Evolutionary conservation across 2,797 vertebrate species (phyloP).

Genomic region (Melanotaenia nigrans): DNA sequence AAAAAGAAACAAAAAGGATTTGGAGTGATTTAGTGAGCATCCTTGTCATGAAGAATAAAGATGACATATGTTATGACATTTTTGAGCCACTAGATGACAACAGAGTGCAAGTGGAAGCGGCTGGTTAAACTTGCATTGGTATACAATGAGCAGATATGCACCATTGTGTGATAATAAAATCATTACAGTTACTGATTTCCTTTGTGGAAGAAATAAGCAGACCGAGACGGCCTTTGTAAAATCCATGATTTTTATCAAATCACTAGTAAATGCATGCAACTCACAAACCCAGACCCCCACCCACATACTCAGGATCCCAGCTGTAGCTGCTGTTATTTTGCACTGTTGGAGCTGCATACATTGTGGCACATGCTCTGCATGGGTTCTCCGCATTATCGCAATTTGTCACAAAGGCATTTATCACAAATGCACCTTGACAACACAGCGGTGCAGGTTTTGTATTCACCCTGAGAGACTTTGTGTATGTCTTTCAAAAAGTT

Average conservation of each 20-base stretch:
- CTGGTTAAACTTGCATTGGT: conserved; percentile 59
- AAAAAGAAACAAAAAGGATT: conserved; percentile 1
- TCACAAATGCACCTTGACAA: conserved; percentile 72
- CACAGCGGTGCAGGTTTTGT: conserved; percentile 74
- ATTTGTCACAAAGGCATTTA: conserved; percentile 79
- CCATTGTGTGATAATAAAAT: conserved; percentile 62
- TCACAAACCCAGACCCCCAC: conserved; percentile 1
- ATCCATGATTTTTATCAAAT: conserved; percentile 44
- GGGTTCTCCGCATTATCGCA: conserved; percentile 62
- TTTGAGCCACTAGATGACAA: conserved; percentile 74
- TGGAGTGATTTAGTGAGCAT: conserved; percentile 9
- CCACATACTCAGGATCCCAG: conserved; percentile 5
- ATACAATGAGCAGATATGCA: conserved; percentile 54
- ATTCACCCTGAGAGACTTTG: conserved; percentile 80
- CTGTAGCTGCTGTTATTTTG: conserved; percentile 41
- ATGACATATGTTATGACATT: conserved; percentile 33
- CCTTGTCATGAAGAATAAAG: conserved; percentile 11
- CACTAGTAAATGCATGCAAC: conserved; percentile 15
- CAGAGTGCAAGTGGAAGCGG: conserved; percentile 61
- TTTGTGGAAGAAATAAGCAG: conserved; percentile 46
- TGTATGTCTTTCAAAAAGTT: conserved; percentile 78
- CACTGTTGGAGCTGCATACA: conserved; percentile 47
- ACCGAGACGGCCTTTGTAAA: conserved; percentile 28
- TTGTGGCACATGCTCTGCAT: conserved; percentile 39
- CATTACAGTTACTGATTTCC: conserved; percentile 59